phyloP scores from a whole-genome alignment of 2,113 vertebrate genomes.

The Megatriorchis doriae region DNA sequence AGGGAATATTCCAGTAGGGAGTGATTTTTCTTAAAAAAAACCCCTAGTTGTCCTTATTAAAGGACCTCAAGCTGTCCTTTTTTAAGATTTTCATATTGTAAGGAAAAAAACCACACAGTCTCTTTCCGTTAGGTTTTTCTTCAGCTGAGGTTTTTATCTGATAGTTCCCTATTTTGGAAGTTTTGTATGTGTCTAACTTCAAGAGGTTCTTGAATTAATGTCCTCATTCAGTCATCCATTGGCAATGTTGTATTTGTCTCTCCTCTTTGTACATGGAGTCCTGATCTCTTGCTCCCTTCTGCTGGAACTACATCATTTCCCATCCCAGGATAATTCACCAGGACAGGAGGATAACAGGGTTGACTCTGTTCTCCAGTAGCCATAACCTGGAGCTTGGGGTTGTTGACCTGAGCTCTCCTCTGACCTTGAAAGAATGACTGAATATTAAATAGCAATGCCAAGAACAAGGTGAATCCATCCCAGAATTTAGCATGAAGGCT shows the following conservation, averaged over 20 bases:
- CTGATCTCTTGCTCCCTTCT: neutral
- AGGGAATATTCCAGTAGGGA: neutral
- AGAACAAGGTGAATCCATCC: neutral
- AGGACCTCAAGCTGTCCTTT: neutral
- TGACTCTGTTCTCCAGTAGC: neutral
- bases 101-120: fast-evolving
- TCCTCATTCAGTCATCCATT: neutral
- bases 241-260: neutral
- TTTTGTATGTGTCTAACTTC: neutral
- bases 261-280: neutral
- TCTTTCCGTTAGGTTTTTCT: neutral
- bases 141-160: neutral
- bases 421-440: neutral
- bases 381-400: neutral
- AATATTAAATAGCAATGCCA: neutral
- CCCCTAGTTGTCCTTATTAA: neutral
- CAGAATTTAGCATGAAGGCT: neutral
- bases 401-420: neutral
- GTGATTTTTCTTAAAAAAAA: neutral
- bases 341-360: neutral
- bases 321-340: neutral
- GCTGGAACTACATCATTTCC: neutral
- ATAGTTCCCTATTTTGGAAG: neutral
- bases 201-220: neutral
- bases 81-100: neutral